phyloP scores from a whole-genome alignment of 2,797 vertebrate genomes.

The Zenarchopterus dispar region DNA sequence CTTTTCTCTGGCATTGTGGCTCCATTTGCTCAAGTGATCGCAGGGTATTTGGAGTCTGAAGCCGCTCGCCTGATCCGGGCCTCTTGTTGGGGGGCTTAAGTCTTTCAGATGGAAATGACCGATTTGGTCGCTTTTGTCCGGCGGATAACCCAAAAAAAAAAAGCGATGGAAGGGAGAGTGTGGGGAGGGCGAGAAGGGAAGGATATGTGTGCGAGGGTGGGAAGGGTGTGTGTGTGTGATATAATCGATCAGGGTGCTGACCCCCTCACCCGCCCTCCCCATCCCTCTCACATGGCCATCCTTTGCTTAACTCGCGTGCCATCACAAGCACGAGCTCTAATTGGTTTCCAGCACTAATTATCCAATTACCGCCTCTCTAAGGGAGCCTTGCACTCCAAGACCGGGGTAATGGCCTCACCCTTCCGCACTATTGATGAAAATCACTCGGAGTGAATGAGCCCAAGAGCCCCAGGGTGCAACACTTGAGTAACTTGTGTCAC shows the following conservation, averaged over 20 bases:
- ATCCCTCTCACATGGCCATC: slow-evolving; percentile 52
- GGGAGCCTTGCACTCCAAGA: slow-evolving; percentile 51
- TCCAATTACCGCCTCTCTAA: slow-evolving; percentile 74
- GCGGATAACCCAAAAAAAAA: slow-evolving; percentile 67
- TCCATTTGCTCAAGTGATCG: slow-evolving; percentile 85
- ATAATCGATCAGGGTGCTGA: slow-evolving; percentile 65
- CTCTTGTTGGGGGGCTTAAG: slow-evolving; percentile 75
- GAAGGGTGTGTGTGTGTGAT: slow-evolving; percentile 21
- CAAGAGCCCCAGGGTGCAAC: slow-evolving; percentile 47
- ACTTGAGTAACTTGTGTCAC: slow-evolving; percentile 50
- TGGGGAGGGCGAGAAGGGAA: slow-evolving; percentile 22
- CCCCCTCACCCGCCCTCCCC: not conserved
- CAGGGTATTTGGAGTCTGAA: slow-evolving; percentile 81
- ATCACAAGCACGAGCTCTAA: slow-evolving; percentile 83
- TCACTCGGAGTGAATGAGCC: slow-evolving; percentile 65
- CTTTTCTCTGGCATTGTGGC: slow-evolving; percentile 78
- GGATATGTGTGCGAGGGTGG: slow-evolving; percentile 10
- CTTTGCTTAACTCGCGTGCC: slow-evolving; percentile 85
- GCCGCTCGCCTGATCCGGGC: slow-evolving; percentile 77
- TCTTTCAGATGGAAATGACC: slow-evolving; percentile 87
- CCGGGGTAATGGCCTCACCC: slow-evolving; percentile 52
- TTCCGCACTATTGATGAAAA: slow-evolving; percentile 61
- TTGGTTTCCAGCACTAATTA: slow-evolving; percentile 83
- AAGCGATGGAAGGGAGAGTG: slow-evolving; percentile 1
- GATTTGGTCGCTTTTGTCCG: slow-evolving; percentile 80